Conservation (phyloP, 1,140 invertebrate genomes). For the Parasteatoda tepidariorum region DNA sequence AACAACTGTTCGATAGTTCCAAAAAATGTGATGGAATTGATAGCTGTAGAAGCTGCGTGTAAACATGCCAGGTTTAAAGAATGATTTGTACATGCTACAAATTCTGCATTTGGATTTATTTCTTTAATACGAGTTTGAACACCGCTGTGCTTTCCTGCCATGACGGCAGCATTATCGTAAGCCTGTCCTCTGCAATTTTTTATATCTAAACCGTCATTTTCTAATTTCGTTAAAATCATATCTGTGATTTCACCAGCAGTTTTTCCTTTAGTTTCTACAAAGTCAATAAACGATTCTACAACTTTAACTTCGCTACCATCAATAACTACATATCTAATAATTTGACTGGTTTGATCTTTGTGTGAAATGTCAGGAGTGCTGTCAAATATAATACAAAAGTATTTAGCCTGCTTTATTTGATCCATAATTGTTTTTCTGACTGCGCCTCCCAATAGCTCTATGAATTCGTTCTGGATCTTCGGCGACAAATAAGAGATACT, state of each 20-base stretch:
- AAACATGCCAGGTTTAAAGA: slow-evolving; percentile 14
- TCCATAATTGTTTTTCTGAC: slow-evolving; percentile 40
- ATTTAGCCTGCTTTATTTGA: slow-evolving; percentile 38
- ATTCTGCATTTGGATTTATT: slow-evolving; percentile 27
- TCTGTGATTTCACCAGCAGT: slow-evolving; percentile 24
- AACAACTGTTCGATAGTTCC: slow-evolving; percentile 6
- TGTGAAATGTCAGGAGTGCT: slow-evolving; percentile 56
- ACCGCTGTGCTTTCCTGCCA: slow-evolving; percentile 25
- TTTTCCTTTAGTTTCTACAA: slow-evolving; percentile 39
- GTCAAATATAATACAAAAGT: slow-evolving; percentile 57
- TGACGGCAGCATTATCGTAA: slow-evolving; percentile 53
- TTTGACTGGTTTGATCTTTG: slow-evolving; percentile 58
- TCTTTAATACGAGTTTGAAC: slow-evolving; percentile 9
- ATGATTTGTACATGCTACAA: slow-evolving; percentile 36
- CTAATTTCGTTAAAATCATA: slow-evolving; percentile 34
- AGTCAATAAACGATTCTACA: slow-evolving; percentile 34
- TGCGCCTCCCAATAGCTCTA: slow-evolving; percentile 26
- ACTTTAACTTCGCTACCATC: slow-evolving; percentile 12
- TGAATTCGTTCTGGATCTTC: slow-evolving; percentile 58
- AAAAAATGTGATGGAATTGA: slow-evolving; percentile 7
- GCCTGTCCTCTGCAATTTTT: slow-evolving; percentile 51
- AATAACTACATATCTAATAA: slow-evolving; percentile 56
- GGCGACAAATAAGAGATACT: slow-evolving; percentile 23
- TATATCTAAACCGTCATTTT: slow-evolving; percentile 19
- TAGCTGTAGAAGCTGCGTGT: background rate